These are phyloP conservation scores for Protula sp. DNA, from an alignment of 2,888 invertebrate genomes.

Conservation along the genomic window DNA sequence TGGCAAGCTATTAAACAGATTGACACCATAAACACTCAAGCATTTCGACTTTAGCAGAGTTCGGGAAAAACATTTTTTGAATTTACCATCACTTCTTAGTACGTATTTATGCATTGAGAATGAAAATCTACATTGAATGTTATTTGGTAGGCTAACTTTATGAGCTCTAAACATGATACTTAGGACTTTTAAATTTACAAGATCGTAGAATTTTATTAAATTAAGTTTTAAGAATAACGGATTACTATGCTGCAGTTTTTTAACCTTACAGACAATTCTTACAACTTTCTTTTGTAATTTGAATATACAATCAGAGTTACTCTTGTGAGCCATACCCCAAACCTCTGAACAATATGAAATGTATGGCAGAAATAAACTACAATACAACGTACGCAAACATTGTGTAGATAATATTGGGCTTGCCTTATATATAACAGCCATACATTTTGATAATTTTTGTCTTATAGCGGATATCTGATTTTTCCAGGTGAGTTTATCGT, in stretches of 20 bases:
- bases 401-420: not conserved
- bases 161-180: too few relatives aligned
- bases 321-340: not conserved
- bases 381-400: not conserved
- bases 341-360: not conserved
- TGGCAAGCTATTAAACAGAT: too few relatives aligned
- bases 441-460: not conserved
- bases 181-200: too few relatives aligned
- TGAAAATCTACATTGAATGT: too few relatives aligned
- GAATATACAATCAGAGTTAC: not conserved
- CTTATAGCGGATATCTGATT: not conserved
- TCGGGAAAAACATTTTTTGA: too few relatives aligned
- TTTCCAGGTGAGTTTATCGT: not conserved
- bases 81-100: too few relatives aligned
- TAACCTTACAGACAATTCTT: not conserved
- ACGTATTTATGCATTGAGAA: too few relatives aligned
- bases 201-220: not conserved
- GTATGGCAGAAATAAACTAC: not conserved
- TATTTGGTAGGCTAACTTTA: too few relatives aligned
- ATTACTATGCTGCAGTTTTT: not conserved
- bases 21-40: too few relatives aligned
- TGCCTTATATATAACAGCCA: not conserved
- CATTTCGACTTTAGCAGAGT: too few relatives aligned
- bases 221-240: not conserved
- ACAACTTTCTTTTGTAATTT: not conserved